These are phyloP conservation scores for Macropus fuliginosus DNA, from an alignment of 2,797 vertebrate genomes.

Conservation along the genomic window DNA sequence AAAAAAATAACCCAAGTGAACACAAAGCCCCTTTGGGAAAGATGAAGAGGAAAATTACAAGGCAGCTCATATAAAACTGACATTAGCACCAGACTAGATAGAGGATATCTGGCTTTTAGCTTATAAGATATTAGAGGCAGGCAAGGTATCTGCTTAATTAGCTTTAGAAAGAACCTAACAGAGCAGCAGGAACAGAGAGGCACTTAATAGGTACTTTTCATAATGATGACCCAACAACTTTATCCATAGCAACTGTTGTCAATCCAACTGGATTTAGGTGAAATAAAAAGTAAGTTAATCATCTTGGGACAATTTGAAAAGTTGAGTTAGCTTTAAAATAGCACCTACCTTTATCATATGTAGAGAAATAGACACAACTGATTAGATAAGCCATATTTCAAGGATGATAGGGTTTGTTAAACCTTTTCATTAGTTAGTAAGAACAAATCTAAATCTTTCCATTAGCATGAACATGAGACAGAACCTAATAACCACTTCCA, in stretches of 20 bases:
- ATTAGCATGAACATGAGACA: background rate
- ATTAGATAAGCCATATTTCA: background rate
- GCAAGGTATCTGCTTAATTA: constrained; percentile 10
- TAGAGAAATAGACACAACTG: background rate
- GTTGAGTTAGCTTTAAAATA: constrained; percentile 15
- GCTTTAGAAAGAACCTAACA: constrained; percentile 21
- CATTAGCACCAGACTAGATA: constrained; percentile 13
- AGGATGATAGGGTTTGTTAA: background rate
- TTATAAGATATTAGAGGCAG: constrained; percentile 6
- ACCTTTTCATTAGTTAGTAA: background rate
- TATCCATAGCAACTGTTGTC: constrained; percentile 53
- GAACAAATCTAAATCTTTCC: background rate
- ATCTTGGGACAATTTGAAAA: constrained; percentile 30
- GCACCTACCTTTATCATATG: background rate
- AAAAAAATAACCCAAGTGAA: constrained; percentile 14
- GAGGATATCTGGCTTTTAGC: background rate
- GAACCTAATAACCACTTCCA: background rate
- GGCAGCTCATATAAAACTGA: constrained; percentile 15
- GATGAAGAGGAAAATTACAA: constrained; percentile 43
- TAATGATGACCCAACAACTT: constrained; percentile 37
- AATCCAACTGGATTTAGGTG: constrained; percentile 10
- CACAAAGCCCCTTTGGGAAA: constrained; percentile 22
- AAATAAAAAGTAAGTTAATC: constrained; percentile 48
- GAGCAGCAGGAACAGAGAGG: constrained; percentile 8
- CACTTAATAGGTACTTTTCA: constrained; percentile 32